Percentiles rank a stretch among this genome's conserved stretches.
phyloP scores from a whole-genome alignment of 1,140 invertebrate genomes.

The Saccostrea cuccullata region DNA sequence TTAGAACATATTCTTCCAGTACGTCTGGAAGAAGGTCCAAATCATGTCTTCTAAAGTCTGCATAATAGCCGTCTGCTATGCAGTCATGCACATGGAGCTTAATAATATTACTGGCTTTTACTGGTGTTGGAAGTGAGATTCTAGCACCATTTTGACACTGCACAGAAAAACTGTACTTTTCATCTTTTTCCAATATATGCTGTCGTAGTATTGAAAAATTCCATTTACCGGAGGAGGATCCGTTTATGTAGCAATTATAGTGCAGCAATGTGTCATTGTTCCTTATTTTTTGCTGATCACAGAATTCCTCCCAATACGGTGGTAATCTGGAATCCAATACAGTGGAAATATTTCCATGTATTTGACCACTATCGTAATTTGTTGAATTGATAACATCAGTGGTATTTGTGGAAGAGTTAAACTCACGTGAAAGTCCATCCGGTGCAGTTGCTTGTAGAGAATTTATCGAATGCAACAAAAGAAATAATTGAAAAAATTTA shows the following conservation, averaged over 20 bases:
- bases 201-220: conserved; percentile 2
- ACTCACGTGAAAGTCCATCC: no score
- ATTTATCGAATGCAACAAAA: no score
- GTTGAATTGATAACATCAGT: no score
- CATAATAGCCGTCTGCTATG: conserved; percentile 50
- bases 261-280: neutral
- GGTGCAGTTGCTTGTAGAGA: no score
- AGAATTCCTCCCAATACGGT: neutral
- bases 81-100: conserved; percentile 49
- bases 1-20: conserved; percentile 45
- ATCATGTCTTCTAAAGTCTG: conserved; percentile 36
- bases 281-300: neutral
- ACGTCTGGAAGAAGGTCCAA: conserved; percentile 47
- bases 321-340: neutral
- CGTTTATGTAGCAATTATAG: neutral
- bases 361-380: neutral
- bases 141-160: conserved; percentile 43
- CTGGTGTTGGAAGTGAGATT: conserved; percentile 53
- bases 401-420: no score
- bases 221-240: neutral
- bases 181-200: neutral
- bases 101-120: conserved; percentile 48
- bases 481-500: no score
- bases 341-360: neutral
- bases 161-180: conserved; percentile 38